Evolutionary conservation across 2,113 vertebrate species (phyloP).

Genomic region (Percopsis transmontana): DNA sequence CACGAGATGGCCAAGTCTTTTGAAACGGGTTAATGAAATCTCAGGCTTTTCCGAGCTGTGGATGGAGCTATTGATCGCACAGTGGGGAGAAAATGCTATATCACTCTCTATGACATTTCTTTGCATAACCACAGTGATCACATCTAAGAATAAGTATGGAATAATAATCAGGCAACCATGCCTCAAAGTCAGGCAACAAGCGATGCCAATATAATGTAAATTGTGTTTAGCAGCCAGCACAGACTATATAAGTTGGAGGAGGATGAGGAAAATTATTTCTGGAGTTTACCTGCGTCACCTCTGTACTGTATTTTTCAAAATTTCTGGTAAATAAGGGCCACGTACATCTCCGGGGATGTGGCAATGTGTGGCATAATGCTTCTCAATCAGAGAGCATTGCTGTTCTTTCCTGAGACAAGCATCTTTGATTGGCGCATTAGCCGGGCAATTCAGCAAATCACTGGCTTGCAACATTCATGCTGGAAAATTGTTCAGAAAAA

Average conservation of each 20-base stretch:
- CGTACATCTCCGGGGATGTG: slow-evolving; percentile 45
- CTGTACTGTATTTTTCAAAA: slow-evolving; percentile 16
- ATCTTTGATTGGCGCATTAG: slow-evolving; percentile 56
- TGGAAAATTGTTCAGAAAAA: slow-evolving; percentile 11
- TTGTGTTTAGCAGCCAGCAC: slow-evolving; percentile 36
- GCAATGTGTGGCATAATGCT: slow-evolving; percentile 31
- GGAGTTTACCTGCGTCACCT: slow-evolving; percentile 54
- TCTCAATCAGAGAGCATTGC: slow-evolving; percentile 48
- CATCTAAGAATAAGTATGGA: slow-evolving; percentile 54
- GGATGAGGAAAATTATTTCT: slow-evolving; percentile 35
- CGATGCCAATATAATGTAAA: slow-evolving; percentile 33
- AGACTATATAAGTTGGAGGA: slow-evolving; percentile 5
- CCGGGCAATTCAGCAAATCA: slow-evolving; percentile 49
- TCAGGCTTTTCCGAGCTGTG: slow-evolving; percentile 68
- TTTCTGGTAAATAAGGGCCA: slow-evolving; percentile 59
- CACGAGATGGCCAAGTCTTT: slow-evolving; percentile 66
- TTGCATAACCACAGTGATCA: slow-evolving; percentile 58
- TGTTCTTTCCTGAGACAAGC: slow-evolving; percentile 48
- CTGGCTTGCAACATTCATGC: slow-evolving; percentile 35
- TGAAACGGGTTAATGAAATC: slow-evolving; percentile 81
- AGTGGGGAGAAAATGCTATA: slow-evolving; percentile 72
- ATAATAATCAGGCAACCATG: slow-evolving; percentile 65
- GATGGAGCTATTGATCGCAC: slow-evolving; percentile 71
- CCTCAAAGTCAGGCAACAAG: slow-evolving; percentile 60
- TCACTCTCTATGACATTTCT: slow-evolving; percentile 65